Evolutionary conservation across 2,888 invertebrate genomes (phyloP).

Genomic region (Athetis lepigone): DNA sequence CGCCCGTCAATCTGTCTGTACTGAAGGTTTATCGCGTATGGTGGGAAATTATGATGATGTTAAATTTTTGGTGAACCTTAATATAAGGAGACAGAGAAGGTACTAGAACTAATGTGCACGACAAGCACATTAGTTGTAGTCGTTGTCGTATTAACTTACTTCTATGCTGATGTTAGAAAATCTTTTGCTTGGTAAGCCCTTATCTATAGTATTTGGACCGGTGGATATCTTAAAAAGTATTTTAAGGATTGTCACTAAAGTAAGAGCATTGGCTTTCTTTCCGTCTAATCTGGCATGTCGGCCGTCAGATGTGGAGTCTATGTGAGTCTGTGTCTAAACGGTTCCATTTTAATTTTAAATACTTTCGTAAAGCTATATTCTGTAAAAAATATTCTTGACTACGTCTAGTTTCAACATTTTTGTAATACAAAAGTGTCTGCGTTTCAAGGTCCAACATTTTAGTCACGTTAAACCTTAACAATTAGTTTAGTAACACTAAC

Average conservation of each 20-base stretch:
- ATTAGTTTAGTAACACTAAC: conserved; percentile 60
- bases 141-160: too few species aligned
- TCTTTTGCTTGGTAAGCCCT: not conserved
- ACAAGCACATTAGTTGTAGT: too few species aligned
- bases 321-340: too few species aligned
- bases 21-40: not conserved
- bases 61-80: not conserved
- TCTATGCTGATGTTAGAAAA: not conserved
- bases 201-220: not conserved
- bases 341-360: not conserved
- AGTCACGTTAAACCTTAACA: conserved; percentile 49
- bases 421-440: conserved; percentile 23
- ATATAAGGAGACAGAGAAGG: too few species aligned
- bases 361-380: not conserved
- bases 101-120: too few species aligned
- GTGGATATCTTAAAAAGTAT: not conserved
- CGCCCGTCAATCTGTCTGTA: not conserved
- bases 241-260: not conserved
- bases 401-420: not conserved
- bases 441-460: conserved; percentile 41
- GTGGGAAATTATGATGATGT: not conserved
- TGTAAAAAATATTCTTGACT: not conserved
- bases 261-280: not conserved
- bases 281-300: not conserved
- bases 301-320: not conserved